These are phyloP conservation scores for Ivindomyrus marchei DNA, from an alignment of 2,113 vertebrate species.

Conservation along the genomic window DNA sequence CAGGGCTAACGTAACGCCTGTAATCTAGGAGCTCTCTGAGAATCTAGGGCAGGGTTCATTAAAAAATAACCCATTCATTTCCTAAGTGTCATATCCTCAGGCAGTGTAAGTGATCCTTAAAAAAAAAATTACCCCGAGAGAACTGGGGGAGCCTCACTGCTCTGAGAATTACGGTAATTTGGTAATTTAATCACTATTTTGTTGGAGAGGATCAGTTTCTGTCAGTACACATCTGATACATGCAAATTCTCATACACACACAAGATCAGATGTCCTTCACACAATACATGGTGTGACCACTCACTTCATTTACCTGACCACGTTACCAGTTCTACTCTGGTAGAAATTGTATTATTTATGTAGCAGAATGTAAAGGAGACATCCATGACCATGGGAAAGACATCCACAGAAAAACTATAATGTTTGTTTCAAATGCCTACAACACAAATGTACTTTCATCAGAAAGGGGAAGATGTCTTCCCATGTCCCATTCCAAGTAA, in stretches of 20 bases:
- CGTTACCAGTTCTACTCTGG: background rate
- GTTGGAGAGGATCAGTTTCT: conserved; percentile 46
- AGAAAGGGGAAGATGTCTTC: background rate
- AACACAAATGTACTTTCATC: background rate
- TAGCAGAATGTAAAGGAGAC: conserved; percentile 7
- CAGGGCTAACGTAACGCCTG: background rate
- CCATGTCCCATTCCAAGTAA: background rate
- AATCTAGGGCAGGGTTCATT: conserved; percentile 48
- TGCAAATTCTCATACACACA: conserved; percentile 58
- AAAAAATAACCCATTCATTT: conserved; percentile 57
- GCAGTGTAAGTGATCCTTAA: conserved; percentile 46
- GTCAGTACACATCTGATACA: conserved; percentile 61
- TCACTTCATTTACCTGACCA: conserved; percentile 14
- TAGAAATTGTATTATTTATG: conserved; percentile 1
- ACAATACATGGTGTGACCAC: conserved; percentile 33
- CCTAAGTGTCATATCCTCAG: conserved; percentile 51
- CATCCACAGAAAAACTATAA: background rate
- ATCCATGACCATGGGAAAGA: background rate
- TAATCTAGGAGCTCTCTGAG: conserved; percentile 16
- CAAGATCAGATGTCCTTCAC: conserved; percentile 49
- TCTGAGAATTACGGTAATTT: conserved; percentile 55
- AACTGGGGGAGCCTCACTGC: conserved; percentile 48
- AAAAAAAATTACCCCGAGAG: conserved; percentile 37
- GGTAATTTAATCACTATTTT: conserved; percentile 54
- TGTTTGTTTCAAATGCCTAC: background rate